Percentiles rank a stretch among this genome's conserved stretches.
Evolutionary conservation across 2,888 invertebrate species (phyloP).

Genomic region (Rosalia funebris): DNA sequence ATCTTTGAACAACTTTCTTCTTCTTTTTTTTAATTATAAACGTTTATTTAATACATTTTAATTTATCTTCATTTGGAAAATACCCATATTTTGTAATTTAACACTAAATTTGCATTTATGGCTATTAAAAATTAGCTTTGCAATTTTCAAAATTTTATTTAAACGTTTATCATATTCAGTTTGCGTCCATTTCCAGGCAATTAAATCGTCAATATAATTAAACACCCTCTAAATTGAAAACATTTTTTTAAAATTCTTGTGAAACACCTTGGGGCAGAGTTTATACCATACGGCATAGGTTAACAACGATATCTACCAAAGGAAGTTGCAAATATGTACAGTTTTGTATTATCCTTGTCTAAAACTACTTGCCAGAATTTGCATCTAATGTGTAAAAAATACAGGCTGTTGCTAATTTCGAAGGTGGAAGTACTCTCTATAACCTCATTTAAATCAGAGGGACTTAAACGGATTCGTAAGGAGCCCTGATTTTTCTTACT

Average conservation of each 20-base stretch:
- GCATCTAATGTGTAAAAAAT: slow-evolving; percentile 12
- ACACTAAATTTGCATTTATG: slow-evolving; percentile 41
- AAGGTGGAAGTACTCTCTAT: slow-evolving; percentile 41
- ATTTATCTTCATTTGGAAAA: slow-evolving; percentile 9
- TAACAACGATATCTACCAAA: slow-evolving; percentile 43
- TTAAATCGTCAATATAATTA: slow-evolving; percentile 45
- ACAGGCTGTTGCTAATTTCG: slow-evolving; percentile 23
- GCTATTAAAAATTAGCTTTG: slow-evolving; percentile 40
- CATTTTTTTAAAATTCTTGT: slow-evolving; percentile 38
- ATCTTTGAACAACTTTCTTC: slow-evolving; percentile 32
- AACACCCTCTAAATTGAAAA: slow-evolving; percentile 42
- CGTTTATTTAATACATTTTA: slow-evolving; percentile 27
- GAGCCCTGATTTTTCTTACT: slow-evolving; percentile 24
- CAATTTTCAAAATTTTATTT: slow-evolving; percentile 28
- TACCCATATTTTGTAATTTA: neutral
- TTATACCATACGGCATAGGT: slow-evolving; percentile 39
- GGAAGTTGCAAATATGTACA: slow-evolving; percentile 41
- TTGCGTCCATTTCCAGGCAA: slow-evolving; percentile 41
- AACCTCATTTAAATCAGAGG: slow-evolving; percentile 39
- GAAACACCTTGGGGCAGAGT: slow-evolving; percentile 21
- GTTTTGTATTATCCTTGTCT: slow-evolving; percentile 4
- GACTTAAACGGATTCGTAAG: slow-evolving; percentile 36
- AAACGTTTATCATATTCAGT: slow-evolving; percentile 36
- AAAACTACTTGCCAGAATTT: slow-evolving; percentile 1
- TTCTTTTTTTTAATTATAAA: slow-evolving; percentile 24